phyloP scores from a whole-genome alignment of 2,113 vertebrate species.

The Sorex araneus region DNA sequence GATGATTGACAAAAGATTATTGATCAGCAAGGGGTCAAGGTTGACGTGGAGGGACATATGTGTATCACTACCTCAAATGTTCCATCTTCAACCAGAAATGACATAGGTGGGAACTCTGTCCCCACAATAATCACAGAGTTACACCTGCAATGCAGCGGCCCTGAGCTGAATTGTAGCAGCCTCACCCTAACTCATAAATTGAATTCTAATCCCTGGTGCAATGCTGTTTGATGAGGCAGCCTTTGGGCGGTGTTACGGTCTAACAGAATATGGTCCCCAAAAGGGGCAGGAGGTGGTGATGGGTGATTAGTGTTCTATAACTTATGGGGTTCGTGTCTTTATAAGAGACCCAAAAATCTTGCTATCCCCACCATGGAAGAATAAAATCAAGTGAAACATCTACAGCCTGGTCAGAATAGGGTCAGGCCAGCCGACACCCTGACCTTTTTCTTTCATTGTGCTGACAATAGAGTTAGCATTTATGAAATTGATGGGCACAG shows the following conservation, averaged over 20 bases:
- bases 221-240: neutral
- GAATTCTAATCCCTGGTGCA: neutral
- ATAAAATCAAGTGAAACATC: neutral
- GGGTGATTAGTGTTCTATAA: neutral
- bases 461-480: no score
- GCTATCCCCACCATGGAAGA: no score
- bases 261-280: neutral
- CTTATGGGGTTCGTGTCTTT: neutral
- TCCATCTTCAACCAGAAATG: neutral
- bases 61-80: no score
- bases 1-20: constrained; percentile 4
- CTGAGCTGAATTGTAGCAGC: neutral
- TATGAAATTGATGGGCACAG: no score
- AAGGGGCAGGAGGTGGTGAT: no score
- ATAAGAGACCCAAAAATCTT: neutral
- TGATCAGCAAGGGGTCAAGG: neutral
- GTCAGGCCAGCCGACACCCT: no score
- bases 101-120: neutral
- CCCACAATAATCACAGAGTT: neutral
- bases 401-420: neutral
- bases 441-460: no score
- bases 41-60: neutral
- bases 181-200: neutral
- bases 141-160: neutral
- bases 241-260: neutral